Base-by-base conservation (phyloP, 2,797 vertebrate species). In the Galagoides demidoff region DNA sequence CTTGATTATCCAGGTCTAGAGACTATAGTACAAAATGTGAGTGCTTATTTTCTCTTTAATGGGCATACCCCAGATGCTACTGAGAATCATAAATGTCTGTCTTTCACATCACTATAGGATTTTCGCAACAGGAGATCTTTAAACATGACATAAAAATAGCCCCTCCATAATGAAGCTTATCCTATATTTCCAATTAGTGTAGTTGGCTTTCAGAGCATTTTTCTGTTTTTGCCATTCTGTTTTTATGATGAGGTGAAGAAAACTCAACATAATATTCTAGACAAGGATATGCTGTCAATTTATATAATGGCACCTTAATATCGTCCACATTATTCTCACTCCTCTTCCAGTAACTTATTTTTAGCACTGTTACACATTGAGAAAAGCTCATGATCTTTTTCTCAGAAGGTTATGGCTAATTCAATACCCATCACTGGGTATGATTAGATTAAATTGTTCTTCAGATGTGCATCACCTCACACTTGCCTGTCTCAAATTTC, bases 381-480 rank as follows among this genome's bases (percentile, higher is more conserved):
- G 92, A 89, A 96, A 96, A 95, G 95, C 97, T 97, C 94, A 90
- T 82, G 97, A 96, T 98, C 97, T 97, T 97, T 96, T 97, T 92
- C 96, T 90, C 98, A 96, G 97, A 97, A 98, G 98, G 95, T 96
- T 98, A 89, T 70, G 95, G 97, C 98, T 98, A 98, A 98, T 98
- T 98, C 98, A 98, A 96, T 98, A 96, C 13, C 81, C 97, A 98
- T 98, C 98, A 98, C 95, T 97, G 97, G 95, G 95, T 37, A 82
- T 89, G 97, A 95, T 96, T 95, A 98, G 95, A 98, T 98, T 96
- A 97, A 95, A 98, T 98, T 98, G 97, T 98, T 98, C 98, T 97
- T 98, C 86, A 94, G 95, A n/a, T 90, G 55, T 96, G 29, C 96
- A 97, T 96, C 98, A 96, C 97, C 93, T 94, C 90, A 96, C 94